Conservation (phyloP, 2,888 invertebrate genomes). For the Eulithis prunata region DNA sequence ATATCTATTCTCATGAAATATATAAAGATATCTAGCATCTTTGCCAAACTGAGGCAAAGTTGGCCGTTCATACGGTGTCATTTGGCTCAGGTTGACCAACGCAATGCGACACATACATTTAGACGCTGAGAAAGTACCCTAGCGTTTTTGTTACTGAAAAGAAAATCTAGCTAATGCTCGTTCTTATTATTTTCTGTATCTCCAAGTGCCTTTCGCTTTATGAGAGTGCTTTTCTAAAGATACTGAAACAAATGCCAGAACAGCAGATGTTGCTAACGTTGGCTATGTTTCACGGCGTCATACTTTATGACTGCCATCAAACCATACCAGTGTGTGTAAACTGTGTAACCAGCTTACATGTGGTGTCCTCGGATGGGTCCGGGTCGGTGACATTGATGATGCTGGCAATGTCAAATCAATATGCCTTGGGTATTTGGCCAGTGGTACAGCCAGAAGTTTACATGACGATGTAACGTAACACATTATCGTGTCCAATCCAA, state of each 20-base stretch:
- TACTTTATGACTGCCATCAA: slow-evolving; percentile 51
- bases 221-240: too few relatives aligned
- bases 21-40: background rate
- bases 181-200: background rate
- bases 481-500: too few relatives aligned
- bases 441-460: background rate
- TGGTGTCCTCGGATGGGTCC: slow-evolving; percentile 15
- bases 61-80: slow-evolving; percentile 2
- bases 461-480: background rate
- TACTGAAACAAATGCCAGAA: slow-evolving; percentile 33
- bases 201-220: background rate
- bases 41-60: slow-evolving; percentile 16
- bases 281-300: slow-evolving; percentile 43
- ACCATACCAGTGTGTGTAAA: slow-evolving; percentile 37
- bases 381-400: slow-evolving; percentile 35
- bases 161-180: too few relatives aligned
- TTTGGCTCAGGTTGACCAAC: slow-evolving; percentile 23
- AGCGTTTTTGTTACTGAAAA: too few relatives aligned
- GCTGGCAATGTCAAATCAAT: slow-evolving; percentile 18
- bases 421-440: background rate
- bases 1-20: background rate
- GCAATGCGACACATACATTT: slow-evolving; percentile 22
- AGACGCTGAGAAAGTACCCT: too few relatives aligned
- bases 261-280: slow-evolving; percentile 38
- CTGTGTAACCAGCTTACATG: slow-evolving; percentile 31